Percentiles rank a stretch among this genome's conserved stretches.
phyloP scores from a whole-genome alignment of 2,797 vertebrate species.

The Pachyuromys duprasi region DNA sequence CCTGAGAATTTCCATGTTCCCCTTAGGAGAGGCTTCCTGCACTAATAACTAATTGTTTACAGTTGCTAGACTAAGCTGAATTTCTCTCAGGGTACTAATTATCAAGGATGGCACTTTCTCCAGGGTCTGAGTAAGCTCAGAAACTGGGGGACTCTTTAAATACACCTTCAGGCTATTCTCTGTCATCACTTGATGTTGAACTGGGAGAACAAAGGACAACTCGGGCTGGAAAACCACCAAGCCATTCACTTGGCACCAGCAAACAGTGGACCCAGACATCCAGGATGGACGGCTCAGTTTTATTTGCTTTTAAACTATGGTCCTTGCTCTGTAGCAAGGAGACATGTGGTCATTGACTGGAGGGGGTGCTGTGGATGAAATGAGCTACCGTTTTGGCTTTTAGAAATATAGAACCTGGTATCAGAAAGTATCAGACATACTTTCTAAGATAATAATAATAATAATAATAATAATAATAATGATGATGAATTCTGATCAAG shows the following conservation, averaged over 20 bases:
- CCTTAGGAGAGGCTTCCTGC: not conserved
- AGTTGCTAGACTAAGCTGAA: conserved; percentile 42
- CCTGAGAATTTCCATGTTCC: conserved; percentile 33
- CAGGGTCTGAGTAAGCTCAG: conserved; percentile 55
- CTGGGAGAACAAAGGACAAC: conserved; percentile 60
- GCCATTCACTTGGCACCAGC: conserved; percentile 9
- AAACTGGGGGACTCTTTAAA: conserved; percentile 52
- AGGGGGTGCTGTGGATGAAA: not conserved
- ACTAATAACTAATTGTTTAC: conserved; percentile 63
- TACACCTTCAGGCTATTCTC: conserved; percentile 62
- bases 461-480: not conserved
- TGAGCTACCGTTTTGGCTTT: not conserved
- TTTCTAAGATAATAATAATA: not conserved
- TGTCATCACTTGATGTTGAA: conserved; percentile 46
- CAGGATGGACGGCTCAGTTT: not conserved
- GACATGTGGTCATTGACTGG: not conserved
- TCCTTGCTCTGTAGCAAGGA: not conserved
- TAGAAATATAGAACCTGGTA: not conserved
- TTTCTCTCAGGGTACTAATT: conserved; percentile 61
- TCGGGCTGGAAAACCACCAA: conserved; percentile 35
- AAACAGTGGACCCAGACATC: not conserved
- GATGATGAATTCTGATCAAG: not conserved
- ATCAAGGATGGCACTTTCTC: conserved; percentile 64
- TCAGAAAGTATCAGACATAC: not conserved
- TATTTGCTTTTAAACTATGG: conserved; percentile 46